These are phyloP conservation scores for Prionailurus bengalensis DNA, from an alignment of 2,113 vertebrate genomes.

Conservation along the genomic window DNA sequence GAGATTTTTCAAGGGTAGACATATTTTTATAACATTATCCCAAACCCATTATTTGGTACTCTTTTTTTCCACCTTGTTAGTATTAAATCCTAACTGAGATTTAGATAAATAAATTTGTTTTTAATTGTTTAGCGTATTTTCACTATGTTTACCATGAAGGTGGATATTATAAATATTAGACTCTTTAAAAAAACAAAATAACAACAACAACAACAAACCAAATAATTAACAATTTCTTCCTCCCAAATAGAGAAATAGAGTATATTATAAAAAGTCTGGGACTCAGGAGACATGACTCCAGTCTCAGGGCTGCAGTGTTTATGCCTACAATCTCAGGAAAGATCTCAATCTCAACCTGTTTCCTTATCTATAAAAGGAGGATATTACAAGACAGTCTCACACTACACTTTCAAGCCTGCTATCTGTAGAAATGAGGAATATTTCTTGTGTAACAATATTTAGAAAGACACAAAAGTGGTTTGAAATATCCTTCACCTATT, in stretches of 20 bases:
- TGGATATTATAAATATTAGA: too few species aligned
- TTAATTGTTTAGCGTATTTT: too few species aligned
- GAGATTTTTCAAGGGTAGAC: too few species aligned
- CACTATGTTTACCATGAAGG: too few species aligned
- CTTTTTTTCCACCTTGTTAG: too few species aligned
- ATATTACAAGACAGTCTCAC: neutral
- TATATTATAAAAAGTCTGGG: accelerated
- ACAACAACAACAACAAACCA: too few species aligned
- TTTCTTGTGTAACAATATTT: neutral
- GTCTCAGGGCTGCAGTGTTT: accelerated
- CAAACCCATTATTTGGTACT: too few species aligned
- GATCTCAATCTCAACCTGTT: neutral
- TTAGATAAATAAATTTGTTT: too few species aligned
- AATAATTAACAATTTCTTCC: neutral
- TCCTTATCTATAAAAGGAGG: neutral
- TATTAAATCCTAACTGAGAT: too few species aligned
- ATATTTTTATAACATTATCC: too few species aligned
- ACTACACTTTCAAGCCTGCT: neutral
- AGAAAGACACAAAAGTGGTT: neutral
- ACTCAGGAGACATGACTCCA: neutral
- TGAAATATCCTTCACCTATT: neutral
- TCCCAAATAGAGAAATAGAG: neutral
- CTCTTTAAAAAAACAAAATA: too few species aligned
- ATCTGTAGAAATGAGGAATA: neutral
- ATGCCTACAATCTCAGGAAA: neutral